phyloP scores from a whole-genome alignment of 1,140 invertebrate genomes.

The Littorina saxatilis region DNA sequence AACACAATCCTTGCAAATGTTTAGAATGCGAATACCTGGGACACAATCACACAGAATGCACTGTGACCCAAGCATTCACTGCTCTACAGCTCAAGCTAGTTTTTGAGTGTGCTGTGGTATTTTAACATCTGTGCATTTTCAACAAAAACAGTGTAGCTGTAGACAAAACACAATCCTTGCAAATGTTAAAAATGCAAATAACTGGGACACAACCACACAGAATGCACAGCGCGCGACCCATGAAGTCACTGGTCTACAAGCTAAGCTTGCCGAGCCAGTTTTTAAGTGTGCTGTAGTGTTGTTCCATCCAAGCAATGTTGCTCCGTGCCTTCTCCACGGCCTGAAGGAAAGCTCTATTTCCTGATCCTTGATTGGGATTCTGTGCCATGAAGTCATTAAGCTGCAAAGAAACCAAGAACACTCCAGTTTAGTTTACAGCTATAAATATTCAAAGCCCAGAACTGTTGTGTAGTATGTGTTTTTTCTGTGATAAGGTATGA shows the following conservation, averaged over 20 bases:
- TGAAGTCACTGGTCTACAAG: background rate
- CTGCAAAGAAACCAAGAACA: conserved; percentile 58
- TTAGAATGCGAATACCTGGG: too few relatives aligned
- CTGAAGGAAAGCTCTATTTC: conserved; percentile 83
- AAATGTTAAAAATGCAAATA: too few relatives aligned
- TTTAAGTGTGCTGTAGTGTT: conserved; percentile 37
- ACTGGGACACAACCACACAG: too few relatives aligned
- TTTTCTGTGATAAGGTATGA: too few relatives aligned
- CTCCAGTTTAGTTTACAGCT: background rate
- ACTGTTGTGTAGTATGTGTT: too few relatives aligned
- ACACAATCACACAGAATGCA: too few relatives aligned
- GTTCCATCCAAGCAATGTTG: conserved; percentile 88
- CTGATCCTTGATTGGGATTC: conserved; percentile 78
- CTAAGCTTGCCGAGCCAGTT: background rate
- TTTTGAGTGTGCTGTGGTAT: background rate
- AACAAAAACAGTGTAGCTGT: too few relatives aligned
- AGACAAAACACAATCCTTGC: background rate
- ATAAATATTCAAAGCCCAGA: too few relatives aligned
- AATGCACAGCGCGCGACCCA: conserved; percentile 72
- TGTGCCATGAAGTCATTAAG: conserved; percentile 34
- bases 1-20: too few relatives aligned
- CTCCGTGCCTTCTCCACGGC: conserved; percentile 86
- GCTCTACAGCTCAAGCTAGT: background rate
- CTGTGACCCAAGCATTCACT: too few relatives aligned
- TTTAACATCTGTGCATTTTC: background rate